Evolutionary conservation across 2,888 invertebrate species (phyloP).

Genomic region (Bombylius major): DNA sequence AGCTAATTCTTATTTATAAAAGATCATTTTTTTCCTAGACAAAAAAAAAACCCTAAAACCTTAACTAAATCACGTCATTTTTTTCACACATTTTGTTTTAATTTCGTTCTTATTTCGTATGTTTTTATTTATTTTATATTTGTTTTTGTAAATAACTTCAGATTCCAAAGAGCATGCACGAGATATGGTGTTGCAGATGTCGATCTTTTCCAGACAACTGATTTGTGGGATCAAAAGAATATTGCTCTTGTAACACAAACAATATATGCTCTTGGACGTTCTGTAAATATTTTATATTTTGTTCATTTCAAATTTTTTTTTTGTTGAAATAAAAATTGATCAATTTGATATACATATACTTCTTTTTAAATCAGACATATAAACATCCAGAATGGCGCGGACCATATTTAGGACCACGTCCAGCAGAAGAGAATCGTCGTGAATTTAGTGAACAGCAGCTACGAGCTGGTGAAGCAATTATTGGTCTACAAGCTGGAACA

Average conservation of each 20-base stretch:
- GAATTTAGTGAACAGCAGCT: slow-evolving; percentile 73
- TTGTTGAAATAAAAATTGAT: neutral
- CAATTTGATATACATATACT: neutral
- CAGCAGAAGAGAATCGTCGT: slow-evolving; percentile 71
- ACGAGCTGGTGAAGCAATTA: slow-evolving; percentile 69
- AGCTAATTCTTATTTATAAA: too few species aligned
- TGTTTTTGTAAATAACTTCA: slow-evolving; percentile 27
- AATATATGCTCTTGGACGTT: slow-evolving; percentile 76
- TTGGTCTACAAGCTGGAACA: slow-evolving; percentile 77
- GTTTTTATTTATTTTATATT: too few species aligned
- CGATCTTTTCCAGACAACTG: slow-evolving; percentile 84
- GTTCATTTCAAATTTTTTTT: slow-evolving; percentile 1
- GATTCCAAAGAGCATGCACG: slow-evolving; percentile 70
- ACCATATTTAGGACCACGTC: slow-evolving; percentile 70
- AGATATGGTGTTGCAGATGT: slow-evolving; percentile 75
- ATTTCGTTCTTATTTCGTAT: too few species aligned
- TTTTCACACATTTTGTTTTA: too few species aligned
- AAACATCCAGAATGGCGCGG: slow-evolving; percentile 76
- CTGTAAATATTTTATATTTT: slow-evolving; percentile 41
- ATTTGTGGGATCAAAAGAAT: slow-evolving; percentile 83
- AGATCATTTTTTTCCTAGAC: too few species aligned
- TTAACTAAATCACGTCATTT: too few species aligned
- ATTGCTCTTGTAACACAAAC: slow-evolving; percentile 77
- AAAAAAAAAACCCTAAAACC: too few species aligned
- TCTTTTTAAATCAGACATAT: slow-evolving; percentile 44